Evolutionary conservation across 2,113 vertebrate genomes (phyloP), one percentile per base, ranked within the genome.

Genomic region (Girardinichthys multiradiatus): DNA sequence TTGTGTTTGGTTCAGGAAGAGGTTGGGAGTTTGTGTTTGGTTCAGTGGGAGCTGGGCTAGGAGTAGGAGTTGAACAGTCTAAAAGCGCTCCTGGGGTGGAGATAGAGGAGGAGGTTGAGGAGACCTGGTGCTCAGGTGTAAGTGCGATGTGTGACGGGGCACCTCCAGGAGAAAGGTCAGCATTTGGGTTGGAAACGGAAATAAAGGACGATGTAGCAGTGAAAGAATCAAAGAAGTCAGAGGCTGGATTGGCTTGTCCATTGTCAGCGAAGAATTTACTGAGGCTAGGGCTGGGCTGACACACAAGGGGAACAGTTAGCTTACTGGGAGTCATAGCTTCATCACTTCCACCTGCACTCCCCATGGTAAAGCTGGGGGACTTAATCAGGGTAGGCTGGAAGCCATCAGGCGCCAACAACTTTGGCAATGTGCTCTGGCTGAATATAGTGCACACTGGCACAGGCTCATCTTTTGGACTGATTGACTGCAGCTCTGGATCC

Each of bases 191-290:
- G 73, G 97, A 98, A 76, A 99, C 93, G 0, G 98, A 99, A 79
- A 98, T 97, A 87, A 99, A 99, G 35, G 91, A 94, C 2, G 97
- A 97, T 9, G 94, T 92, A 0, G 92, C 95, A 0, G 97, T 99
- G 70, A 99, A 99, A 1, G 98, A 99, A 86, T 99, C 98, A 39
- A 99, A 99, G 89, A 99, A 99, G 86, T 99, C 98, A 0, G 96
- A 94, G 57, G 96, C 97, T 24, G 98, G 89, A 60, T 95, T 97
- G 27, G 90, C 86, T 58, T 79, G 91, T 76, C 92, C 84, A 0
- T 96, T 94, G 28, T 99, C 98, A 0, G 94, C 94, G 62, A 99
- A 99, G 87, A 99, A 99, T 54, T 96, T 98, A 86, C 98, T 99
- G 58, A 99, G 94, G 87, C 98, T 99, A 37, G 98, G 98, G 85